Base-by-base conservation (phyloP, 2,888 invertebrate genomes). In the Sialis fuliginosa region DNA sequence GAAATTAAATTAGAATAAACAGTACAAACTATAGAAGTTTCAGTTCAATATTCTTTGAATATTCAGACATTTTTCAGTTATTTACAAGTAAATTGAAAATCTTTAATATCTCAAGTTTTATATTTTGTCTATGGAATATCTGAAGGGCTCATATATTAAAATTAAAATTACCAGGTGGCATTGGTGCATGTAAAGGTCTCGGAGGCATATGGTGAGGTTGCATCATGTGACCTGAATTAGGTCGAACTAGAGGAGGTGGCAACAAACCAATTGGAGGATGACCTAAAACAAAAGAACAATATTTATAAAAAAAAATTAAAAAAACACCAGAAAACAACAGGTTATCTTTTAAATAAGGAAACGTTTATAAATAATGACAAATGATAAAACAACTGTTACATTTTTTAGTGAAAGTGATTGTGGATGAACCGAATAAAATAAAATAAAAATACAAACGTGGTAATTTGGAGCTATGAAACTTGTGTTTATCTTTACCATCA, bases 221-320 rank as follows among this genome's bases (percentile, higher is more conserved):
- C 6, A 56, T 54, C 1, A 55, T 54, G 31, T 56, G 54, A 22
- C 54, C 51, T 6, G 43, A 6, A 33, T 43, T 43, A 6, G 58
- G 58, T 32, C 57, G 56, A 4, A 47, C 42, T 42, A 56, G 59
- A 9, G 58, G 58, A 10, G 55, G 55, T 10, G 58, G 54, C 46
- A 54, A 42, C 13, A 50, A 13, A 13, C 48, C 48, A 30, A 50
- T 45, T 34, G 42, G 42, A 9, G 33, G 34, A 32, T 33, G 45
- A 10, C 13, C 30, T 32, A 34, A 33, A 44, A 34, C 10, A n/a
- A 33, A 32, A 33, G 12, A 33, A 8, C n/a, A 2, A 35, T 9
- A 35, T 9, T 3, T 2, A 22, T 22, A 22, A 22, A 22, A n/a
- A n/a, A n/a, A n/a, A n/a, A n/a, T n/a, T 22, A 22, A 22, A 22